phyloP scores from a whole-genome alignment of 2,113 vertebrate genomes.

The Microtus montanus region DNA sequence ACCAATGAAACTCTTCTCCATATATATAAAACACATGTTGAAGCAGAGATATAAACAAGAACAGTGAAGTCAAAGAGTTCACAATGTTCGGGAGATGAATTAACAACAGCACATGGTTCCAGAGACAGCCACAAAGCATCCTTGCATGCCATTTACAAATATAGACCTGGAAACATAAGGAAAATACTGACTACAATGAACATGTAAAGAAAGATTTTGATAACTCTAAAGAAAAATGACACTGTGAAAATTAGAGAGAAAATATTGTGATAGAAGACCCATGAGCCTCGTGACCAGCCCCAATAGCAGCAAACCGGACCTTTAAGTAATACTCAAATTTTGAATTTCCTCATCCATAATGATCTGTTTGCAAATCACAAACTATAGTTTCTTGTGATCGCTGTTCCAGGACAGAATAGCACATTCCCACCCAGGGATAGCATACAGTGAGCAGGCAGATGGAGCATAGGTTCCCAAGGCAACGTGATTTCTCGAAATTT shows the following conservation, averaged over 20 bases:
- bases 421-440: background rate
- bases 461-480: background rate
- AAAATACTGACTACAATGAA: background rate
- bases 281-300: background rate
- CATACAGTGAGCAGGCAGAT: background rate
- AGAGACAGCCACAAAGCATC: background rate
- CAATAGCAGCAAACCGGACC: background rate
- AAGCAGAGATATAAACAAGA: conserved; percentile 14
- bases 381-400: background rate
- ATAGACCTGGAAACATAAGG: background rate
- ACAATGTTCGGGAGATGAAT: background rate
- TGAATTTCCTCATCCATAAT: background rate
- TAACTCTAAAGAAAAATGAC: conserved; percentile 34
- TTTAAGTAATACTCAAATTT: background rate
- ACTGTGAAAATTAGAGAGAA: background rate
- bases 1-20: background rate
- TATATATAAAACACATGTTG: background rate
- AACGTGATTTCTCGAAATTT: background rate
- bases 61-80: background rate
- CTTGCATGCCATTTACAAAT: background rate
- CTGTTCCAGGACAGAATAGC: background rate
- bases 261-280: background rate
- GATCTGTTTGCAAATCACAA: background rate
- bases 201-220: conserved; percentile 19
- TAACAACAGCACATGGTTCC: background rate